A percentile compares a stretch with the other conserved stretches of the same genome.
Conservation (phyloP, 2,113 vertebrate genomes). For the Narcine bancroftii region DNA sequence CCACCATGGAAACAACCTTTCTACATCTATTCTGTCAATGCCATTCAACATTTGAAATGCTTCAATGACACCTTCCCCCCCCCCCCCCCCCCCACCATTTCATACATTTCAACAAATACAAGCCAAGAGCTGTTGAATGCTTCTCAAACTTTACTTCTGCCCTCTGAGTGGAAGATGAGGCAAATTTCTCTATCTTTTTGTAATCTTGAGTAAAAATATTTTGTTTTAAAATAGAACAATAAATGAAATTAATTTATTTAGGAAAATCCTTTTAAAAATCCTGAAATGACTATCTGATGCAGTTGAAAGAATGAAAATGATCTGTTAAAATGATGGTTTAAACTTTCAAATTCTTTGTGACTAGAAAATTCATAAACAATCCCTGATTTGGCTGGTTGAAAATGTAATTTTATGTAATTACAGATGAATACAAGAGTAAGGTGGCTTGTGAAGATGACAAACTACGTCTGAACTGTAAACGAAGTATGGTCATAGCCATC, state of each 20-base stretch:
- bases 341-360: not conserved
- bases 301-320: not conserved
- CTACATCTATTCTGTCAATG: too few relatives aligned
- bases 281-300: not conserved
- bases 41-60: too few relatives aligned
- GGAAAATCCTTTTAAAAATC: not conserved
- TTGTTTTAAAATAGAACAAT: not conserved
- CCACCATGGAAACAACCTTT: too few relatives aligned
- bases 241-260: not conserved
- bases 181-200: not conserved
- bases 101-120: too few relatives aligned
- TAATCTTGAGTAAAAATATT: not conserved
- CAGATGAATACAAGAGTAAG: slow-evolving; percentile 83
- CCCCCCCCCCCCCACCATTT: too few relatives aligned
- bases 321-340: not conserved
- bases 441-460: slow-evolving; percentile 79
- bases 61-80: too few relatives aligned
- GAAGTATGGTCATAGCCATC: slow-evolving; percentile 74
- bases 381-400: not conserved
- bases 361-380: not conserved
- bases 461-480: slow-evolving; percentile 74
- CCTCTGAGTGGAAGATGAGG: too few relatives aligned
- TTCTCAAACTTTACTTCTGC: too few relatives aligned
- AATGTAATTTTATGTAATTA: slow-evolving; percentile 42
- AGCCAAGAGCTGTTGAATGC: too few relatives aligned